Evolutionary conservation across 2,797 vertebrate species (phyloP).

Genomic region (Discoglossus pictus): DNA sequence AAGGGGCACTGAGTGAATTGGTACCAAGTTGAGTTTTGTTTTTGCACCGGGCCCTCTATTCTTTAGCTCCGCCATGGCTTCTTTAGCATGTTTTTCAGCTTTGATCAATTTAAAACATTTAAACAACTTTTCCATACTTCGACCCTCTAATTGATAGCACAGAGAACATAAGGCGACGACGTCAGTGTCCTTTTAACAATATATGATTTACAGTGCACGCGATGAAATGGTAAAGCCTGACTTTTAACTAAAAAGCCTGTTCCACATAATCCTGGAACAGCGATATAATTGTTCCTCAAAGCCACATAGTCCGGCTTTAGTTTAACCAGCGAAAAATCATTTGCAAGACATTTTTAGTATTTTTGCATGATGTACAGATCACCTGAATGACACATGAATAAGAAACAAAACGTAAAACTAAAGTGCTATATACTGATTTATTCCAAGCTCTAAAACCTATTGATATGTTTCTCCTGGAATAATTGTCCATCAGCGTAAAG

Average conservation of each 20-base stretch:
- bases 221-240: conserved; percentile 18
- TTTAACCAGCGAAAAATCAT: conserved; percentile 14
- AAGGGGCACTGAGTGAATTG: too few relatives aligned
- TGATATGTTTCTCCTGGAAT: conserved; percentile 34
- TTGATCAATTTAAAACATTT: too few relatives aligned
- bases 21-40: too few relatives aligned
- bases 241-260: conserved; percentile 5
- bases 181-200: too few relatives aligned
- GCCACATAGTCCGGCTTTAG: conserved; percentile 22
- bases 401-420: conserved; percentile 28
- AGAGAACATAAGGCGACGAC: too few relatives aligned
- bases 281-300: conserved; percentile 19
- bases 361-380: too few relatives aligned
- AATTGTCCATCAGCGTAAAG: conserved; percentile 20
- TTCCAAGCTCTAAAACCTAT: conserved; percentile 17
- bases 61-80: too few relatives aligned
- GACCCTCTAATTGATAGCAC: too few relatives aligned
- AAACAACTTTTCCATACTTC: too few relatives aligned
- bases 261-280: conserved; percentile 13
- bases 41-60: too few relatives aligned
- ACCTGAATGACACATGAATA: background rate
- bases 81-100: too few relatives aligned
- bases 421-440: conserved; percentile 30
- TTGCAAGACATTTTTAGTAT: conserved; percentile 15
- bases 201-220: too few relatives aligned